Conservation (phyloP, 30 jellyfish, hydroid and myxozoan species). For the Aurelia sp. region DNA sequence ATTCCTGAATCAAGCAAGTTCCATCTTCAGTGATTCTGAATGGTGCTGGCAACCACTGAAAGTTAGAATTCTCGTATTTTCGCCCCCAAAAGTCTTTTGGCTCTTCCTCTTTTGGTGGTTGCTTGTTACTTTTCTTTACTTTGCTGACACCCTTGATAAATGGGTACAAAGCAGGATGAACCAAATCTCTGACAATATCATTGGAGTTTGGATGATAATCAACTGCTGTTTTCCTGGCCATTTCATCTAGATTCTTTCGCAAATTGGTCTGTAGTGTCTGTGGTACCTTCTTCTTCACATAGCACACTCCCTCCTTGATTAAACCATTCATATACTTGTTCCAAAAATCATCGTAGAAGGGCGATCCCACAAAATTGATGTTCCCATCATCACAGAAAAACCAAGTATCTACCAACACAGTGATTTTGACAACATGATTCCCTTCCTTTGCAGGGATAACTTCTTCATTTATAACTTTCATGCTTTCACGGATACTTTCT, state of each 20-base stretch:
- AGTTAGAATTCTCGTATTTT: constrained; percentile 69
- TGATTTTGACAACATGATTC: constrained; percentile 33
- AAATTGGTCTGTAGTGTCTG: constrained; percentile 33
- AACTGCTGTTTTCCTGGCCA: constrained; percentile 67
- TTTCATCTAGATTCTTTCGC: constrained; percentile 51
- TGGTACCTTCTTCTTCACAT: constrained; percentile 57
- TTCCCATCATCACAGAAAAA: constrained; percentile 3
- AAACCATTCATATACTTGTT: constrained; percentile 52
- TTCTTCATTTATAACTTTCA: constrained; percentile 41
- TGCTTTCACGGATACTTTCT: not conserved
- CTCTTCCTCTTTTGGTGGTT: constrained; percentile 19
- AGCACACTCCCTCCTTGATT: constrained; percentile 81
- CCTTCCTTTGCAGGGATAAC: constrained; percentile 6
- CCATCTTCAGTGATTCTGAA: constrained; percentile 71
- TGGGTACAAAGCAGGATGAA: constrained; percentile 84
- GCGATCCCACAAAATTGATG: constrained; percentile 53
- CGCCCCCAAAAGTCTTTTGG: constrained; percentile 85
- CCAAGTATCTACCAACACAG: constrained; percentile 2
- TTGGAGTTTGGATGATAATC: constrained; percentile 87
- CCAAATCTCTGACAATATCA: constrained; percentile 81
- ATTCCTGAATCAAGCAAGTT: constrained; percentile 67
- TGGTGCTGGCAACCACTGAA: constrained; percentile 88
- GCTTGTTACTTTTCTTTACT: constrained; percentile 11
- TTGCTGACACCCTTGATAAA: constrained; percentile 73
- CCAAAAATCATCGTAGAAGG: constrained; percentile 59